Conservation (phyloP, 2,797 vertebrate species). For the Labeo calbasu region DNA sequence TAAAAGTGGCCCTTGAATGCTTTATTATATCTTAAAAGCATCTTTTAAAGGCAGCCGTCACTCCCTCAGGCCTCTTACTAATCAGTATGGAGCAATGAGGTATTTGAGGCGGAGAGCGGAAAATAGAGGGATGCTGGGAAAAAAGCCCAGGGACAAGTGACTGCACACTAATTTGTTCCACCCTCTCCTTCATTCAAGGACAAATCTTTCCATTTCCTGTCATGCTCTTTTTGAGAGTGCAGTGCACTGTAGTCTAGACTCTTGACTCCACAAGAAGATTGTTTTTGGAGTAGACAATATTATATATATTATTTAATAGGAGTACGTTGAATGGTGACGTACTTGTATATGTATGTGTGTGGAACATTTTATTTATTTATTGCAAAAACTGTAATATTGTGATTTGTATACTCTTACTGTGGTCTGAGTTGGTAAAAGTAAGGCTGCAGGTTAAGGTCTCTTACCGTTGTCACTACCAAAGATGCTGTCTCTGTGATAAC, state of each 20-base stretch:
- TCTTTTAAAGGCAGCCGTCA: constrained; percentile 20
- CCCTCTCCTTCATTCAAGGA: constrained; percentile 39
- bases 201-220: constrained; percentile 30
- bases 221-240: constrained; percentile 12
- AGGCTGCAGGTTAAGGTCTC: not conserved
- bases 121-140: constrained; percentile 35
- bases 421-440: not conserved
- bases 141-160: constrained; percentile 44
- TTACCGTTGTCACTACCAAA: not conserved
- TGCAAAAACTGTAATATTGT: no score
- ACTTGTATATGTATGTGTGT: no score
- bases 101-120: constrained; percentile 33
- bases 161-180: constrained; percentile 44
- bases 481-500: not conserved
- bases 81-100: constrained; percentile 41
- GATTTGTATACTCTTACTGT: not conserved
- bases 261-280: not conserved
- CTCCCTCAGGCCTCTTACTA: constrained; percentile 37
- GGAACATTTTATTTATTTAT: no score
- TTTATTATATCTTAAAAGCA: constrained; percentile 33
- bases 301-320: not conserved
- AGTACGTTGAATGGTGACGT: not conserved
- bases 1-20: constrained; percentile 36
- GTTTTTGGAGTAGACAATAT: not conserved
- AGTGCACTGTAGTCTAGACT: constrained; percentile 12